Conservation (phyloP, 1,140 invertebrate species). For the Prorops nasuta region DNA sequence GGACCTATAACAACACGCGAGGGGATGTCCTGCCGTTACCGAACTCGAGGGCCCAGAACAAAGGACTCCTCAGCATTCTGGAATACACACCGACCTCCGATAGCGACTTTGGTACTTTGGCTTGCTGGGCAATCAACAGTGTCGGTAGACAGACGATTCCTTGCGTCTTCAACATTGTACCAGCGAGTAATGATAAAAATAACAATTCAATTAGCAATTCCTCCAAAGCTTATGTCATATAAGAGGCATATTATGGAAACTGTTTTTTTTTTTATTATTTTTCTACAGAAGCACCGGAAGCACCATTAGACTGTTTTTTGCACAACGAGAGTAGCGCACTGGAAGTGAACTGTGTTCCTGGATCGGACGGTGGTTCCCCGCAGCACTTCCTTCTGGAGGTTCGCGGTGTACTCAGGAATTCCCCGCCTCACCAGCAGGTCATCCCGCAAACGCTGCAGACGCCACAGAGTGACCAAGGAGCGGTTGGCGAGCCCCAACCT, state of each 20-base stretch:
- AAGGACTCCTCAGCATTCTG: slow-evolving; percentile 67
- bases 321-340: slow-evolving; percentile 65
- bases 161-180: slow-evolving; percentile 78
- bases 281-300: slow-evolving; percentile 64
- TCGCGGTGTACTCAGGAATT: slow-evolving; percentile 61
- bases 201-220: slow-evolving; percentile 6
- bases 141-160: slow-evolving; percentile 78
- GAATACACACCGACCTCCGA: slow-evolving; percentile 64
- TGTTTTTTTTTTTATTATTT: slow-evolving; percentile 15
- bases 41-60: slow-evolving; percentile 60
- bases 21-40: slow-evolving; percentile 62
- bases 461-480: slow-evolving; percentile 63
- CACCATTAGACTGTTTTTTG: slow-evolving; percentile 68
- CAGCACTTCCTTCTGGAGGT: slow-evolving; percentile 84
- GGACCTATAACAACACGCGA: slow-evolving; percentile 76
- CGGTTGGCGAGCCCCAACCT: slow-evolving; percentile 52
- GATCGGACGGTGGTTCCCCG: slow-evolving; percentile 76
- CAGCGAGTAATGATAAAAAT: slow-evolving; percentile 68
- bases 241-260: background rate
- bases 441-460: slow-evolving; percentile 52
- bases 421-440: slow-evolving; percentile 31
- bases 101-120: slow-evolving; percentile 76
- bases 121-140: slow-evolving; percentile 83
- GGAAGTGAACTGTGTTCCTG: slow-evolving; percentile 73
- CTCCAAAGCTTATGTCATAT: too few relatives aligned